phyloP scores from a whole-genome alignment of 2,797 vertebrate genomes.

The Catharus ustulatus region DNA sequence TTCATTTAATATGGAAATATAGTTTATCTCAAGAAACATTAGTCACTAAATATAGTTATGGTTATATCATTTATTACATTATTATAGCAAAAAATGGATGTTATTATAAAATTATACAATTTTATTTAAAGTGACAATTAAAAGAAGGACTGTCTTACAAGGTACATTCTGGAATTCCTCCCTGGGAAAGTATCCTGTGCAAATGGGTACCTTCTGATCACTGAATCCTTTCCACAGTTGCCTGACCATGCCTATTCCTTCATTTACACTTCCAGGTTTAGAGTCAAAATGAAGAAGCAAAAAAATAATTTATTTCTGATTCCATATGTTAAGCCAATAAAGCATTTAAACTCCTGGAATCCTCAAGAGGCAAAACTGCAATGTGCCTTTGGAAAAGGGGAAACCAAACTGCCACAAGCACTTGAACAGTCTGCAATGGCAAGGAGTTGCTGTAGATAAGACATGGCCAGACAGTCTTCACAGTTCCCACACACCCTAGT shows the following conservation, averaged over 20 bases:
- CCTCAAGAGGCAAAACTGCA: neutral
- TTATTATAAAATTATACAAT: neutral
- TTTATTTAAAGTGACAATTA: neutral
- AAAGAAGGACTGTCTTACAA: neutral
- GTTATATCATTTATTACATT: neutral
- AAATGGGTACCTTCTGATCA: neutral
- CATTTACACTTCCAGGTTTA: neutral
- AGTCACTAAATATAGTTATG: neutral
- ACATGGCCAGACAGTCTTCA: neutral
- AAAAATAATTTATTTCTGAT: neutral
- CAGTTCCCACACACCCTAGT: neutral
- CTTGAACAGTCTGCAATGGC: neutral
- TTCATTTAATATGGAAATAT: neutral
- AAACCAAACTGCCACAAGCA: neutral
- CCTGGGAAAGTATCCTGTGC: neutral
- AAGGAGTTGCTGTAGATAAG: neutral
- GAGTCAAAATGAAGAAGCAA: neutral
- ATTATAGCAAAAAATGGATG: neutral
- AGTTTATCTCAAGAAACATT: neutral
- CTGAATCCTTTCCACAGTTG: neutral
- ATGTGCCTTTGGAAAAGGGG: rapidly evolving
- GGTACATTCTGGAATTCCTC: neutral
- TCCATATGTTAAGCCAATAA: neutral
- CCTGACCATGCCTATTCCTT: neutral
- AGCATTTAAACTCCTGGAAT: neutral